Conservation (phyloP, 2,888 invertebrate species). For the Drosophila monieri region DNA sequence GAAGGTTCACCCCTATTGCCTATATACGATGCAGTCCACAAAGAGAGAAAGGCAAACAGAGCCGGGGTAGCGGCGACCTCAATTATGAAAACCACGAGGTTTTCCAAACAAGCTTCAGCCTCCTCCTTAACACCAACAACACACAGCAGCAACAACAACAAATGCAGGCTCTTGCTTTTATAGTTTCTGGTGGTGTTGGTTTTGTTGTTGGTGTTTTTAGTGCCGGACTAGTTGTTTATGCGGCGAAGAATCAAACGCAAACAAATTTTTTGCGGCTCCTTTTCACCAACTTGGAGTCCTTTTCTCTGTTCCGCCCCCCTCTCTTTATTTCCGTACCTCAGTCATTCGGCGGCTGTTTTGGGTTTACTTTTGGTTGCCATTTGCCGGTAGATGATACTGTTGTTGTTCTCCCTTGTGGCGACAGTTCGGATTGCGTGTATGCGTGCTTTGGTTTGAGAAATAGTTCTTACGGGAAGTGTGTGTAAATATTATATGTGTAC, state of each 20-base stretch:
- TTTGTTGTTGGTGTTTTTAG: constrained; percentile 22
- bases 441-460: constrained; percentile 22
- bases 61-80: constrained; percentile 56
- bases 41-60: constrained; percentile 21
- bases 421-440: constrained; percentile 40
- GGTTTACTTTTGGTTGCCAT: constrained; percentile 63
- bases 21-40: background rate
- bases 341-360: constrained; percentile 46
- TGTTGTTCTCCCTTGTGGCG: constrained; percentile 47
- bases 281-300: constrained; percentile 30
- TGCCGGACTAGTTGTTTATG: constrained; percentile 43
- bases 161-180: constrained; percentile 32
- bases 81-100: constrained; percentile 75
- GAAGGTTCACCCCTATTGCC: constrained; percentile 18
- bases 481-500: constrained; percentile 30
- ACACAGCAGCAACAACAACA: constrained; percentile 7
- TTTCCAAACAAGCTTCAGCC: constrained; percentile 62
- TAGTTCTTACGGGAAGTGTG: constrained; percentile 22
- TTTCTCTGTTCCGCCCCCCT: constrained; percentile 7
- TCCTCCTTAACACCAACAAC: constrained; percentile 23
- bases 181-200: constrained; percentile 21
- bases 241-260: constrained; percentile 73
- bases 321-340: background rate
- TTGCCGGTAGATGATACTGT: constrained; percentile 57
- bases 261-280: constrained; percentile 76